These are phyloP conservation scores for Lagocephalus sceleratus DNA, from an alignment of 2,797 vertebrate species.

Conservation along the genomic window DNA sequence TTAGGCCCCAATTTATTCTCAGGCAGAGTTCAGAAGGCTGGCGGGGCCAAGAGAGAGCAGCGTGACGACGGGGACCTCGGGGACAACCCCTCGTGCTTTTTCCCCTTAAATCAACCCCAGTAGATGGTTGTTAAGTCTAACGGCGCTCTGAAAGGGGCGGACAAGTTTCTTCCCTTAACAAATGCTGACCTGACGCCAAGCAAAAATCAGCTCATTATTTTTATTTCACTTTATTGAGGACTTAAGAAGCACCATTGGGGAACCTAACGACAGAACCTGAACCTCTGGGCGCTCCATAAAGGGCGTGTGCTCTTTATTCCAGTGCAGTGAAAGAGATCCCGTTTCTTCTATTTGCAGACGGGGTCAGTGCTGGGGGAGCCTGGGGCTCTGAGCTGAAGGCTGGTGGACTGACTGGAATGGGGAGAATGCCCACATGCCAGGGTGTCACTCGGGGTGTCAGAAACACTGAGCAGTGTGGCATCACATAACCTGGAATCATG, in stretches of 20 bases:
- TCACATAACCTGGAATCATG: conserved; percentile 47
- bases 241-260: conserved; percentile 6
- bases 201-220: too few species aligned
- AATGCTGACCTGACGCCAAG: too few species aligned
- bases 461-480: conserved; percentile 77
- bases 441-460: conserved; percentile 76
- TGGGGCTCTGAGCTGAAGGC: conserved; percentile 18
- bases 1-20: conserved; percentile 28
- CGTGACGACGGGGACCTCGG: too few species aligned
- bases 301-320: conserved; percentile 49
- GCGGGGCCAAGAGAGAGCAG: neutral
- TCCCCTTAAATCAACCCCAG: too few species aligned
- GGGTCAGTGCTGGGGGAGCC: conserved; percentile 4
- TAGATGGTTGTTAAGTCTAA: too few species aligned
- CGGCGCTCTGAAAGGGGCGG: too few species aligned
- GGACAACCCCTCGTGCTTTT: too few species aligned
- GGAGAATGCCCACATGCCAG: conserved; percentile 79
- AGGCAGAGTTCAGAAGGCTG: conserved; percentile 14
- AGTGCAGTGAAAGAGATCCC: conserved; percentile 25
- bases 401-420: conserved; percentile 40
- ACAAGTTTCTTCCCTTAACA: too few species aligned
- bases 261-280: conserved; percentile 40
- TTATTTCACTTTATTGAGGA: neutral
- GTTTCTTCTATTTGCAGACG: neutral
- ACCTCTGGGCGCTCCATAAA: conserved; percentile 19